Evolutionary conservation across 1,140 invertebrate genomes (phyloP), one percentile per base, ranked within the genome.

Genomic region (Zaprionus gabonicus): DNA sequence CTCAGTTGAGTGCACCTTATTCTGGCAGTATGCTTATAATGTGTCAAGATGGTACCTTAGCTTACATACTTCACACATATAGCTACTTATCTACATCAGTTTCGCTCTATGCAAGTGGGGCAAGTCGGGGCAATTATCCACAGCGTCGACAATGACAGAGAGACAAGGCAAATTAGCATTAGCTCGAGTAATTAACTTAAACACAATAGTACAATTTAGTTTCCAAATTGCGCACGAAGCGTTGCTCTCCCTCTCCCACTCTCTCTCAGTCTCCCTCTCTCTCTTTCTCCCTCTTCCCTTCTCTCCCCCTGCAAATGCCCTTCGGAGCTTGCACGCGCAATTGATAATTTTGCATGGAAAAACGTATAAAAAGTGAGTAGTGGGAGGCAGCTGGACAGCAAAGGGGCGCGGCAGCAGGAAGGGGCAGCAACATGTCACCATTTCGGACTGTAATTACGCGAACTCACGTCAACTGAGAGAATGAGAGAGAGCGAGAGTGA

Each of bases 151-250:
- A 63, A 60, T 58, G 60, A 49, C 59, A 56, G 60, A 68, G 59
- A 81, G 59, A 81, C 78, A 71, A 77, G 81, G 67, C 80, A 91
- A 90, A 90, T 90, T 90, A 90, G 85, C 81, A 88, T 88, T 88
- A 88, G 85, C 84, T 80, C 80, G 81, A 90, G 86, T 90, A 90
- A 90, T 90, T 90, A 90, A 90, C 85, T 90, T 90, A 90, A 90
- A 90, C 90, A 90, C 85, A 90, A 90, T 90, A 85, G 85, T 82
- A 90, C 81, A 90, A 90, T 90, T 90, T 90, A 91, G 86, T 85
- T 90, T 85, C 66, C 76, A 80, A 90, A 90, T 90, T 90, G 86
- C 73, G 75, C 72, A 70, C 69, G 81, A 71, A 55, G 41, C 84
- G 59, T 68, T 71, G 66, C 28, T 36, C 9, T 12, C 12, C 34